Base-by-base conservation (phyloP, 37 sponge, comb jelly and placozoan genomes). In the Lycopodina hypogea region DNA sequence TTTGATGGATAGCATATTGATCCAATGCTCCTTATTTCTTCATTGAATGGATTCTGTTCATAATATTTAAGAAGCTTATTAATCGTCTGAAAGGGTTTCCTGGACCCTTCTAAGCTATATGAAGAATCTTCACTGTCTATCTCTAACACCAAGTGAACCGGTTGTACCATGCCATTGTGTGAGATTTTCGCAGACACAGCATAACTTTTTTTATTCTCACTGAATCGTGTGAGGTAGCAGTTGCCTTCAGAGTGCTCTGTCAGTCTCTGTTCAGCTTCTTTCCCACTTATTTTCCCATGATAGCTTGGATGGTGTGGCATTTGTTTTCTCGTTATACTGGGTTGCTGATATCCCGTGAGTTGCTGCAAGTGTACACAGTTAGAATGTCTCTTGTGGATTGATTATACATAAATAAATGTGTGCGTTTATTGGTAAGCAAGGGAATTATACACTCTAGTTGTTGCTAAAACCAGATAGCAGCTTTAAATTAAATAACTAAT, bases 191-290 rank as follows among this genome's bases (percentile, higher is more conserved):
- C 66, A 32, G 66, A 65, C 17, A 65, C 34, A 3, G 30, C 35
- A 11, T 32, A 65, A 7, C 3, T 12, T 7, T 33, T 11, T 2
- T 32, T 28, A 3, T 65, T 65, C 17, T 65, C 12, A 12, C 66
- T 65, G 66, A 32, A 65, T 7, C 66, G 30, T 3, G 34, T 32
- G 4, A 65, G 66, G 66, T 65, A 65, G 66, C 66, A 65, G 11
- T 29, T 29, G 32, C 32, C 12, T 32, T 32, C 35, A 34, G 17
- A 45, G 48, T 45, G 18, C 30, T 65, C 11, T 33, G 2, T 32
- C 17, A 65, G 35, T 34, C 18, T 65, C 30, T 32, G 34, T 30
- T 65, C 66, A 2, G 66, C 66, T 30, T 65, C 33, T 24, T 65
- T 29, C 7, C 66, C 66, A 32, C 12, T 34, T 4, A 65, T 28